Conservation (phyloP, 2,113 vertebrate species). For the Varanus komodoensis region DNA sequence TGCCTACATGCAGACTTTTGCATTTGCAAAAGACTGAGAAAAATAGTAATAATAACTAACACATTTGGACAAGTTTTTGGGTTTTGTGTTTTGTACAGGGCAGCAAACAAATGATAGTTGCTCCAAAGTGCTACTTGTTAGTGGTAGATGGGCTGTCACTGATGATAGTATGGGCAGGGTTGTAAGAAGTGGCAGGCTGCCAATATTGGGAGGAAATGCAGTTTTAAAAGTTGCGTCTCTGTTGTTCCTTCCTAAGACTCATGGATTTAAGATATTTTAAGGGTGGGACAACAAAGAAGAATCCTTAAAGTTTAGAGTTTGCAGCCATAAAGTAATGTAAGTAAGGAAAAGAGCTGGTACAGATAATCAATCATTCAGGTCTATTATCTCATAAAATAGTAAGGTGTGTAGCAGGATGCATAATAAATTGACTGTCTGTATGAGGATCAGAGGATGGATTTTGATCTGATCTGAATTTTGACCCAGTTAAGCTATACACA, state of each 20-base stretch:
- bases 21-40: too few species aligned
- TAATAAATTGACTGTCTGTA: neutral
- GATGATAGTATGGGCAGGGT: too few species aligned
- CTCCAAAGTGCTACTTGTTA: too few species aligned
- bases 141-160: too few species aligned
- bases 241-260: neutral
- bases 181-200: too few species aligned
- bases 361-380: neutral
- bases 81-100: too few species aligned
- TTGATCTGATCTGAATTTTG: neutral
- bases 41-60: too few species aligned
- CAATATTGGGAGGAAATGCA: neutral
- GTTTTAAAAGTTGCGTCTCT: neutral
- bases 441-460: neutral
- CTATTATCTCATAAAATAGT: neutral
- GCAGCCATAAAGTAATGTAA: neutral
- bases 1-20: too few species aligned
- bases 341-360: neutral
- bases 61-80: too few species aligned
- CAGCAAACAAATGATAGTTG: too few species aligned
- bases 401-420: neutral
- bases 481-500: neutral
- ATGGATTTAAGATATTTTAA: neutral
- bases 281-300: neutral
- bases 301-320: neutral